A percentile compares a stretch with the other conserved stretches of the same genome.
Conservation (phyloP, 2,797 vertebrate species). For the Molossus alvarezi region DNA sequence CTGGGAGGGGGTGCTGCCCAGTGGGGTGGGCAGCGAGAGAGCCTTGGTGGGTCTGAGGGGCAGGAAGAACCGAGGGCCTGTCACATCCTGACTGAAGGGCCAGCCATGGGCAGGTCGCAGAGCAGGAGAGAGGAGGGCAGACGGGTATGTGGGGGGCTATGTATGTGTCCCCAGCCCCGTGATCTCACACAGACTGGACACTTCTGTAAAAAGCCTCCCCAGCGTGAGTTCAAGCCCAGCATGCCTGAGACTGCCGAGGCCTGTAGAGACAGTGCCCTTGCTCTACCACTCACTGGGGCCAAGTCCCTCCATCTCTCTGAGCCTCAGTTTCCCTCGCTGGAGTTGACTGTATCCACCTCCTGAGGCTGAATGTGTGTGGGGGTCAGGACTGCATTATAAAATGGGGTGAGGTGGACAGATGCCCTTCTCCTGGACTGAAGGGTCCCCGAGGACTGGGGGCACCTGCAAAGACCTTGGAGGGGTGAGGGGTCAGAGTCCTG, state of each 20-base stretch:
- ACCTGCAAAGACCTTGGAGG: neutral
- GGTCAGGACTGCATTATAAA: neutral
- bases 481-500: neutral
- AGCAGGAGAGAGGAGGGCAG: neutral
- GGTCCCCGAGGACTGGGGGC: neutral
- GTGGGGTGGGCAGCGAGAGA: neutral
- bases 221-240: neutral
- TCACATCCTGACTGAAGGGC: neutral
- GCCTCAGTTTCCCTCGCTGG: constrained; percentile 63
- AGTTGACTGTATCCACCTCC: neutral
- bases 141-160: accelerated
- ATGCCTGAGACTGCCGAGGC: accelerated
- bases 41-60: neutral
- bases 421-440: neutral
- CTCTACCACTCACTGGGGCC: neutral
- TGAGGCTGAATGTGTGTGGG: neutral
- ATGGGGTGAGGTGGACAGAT: neutral
- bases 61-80: neutral
- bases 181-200: neutral
- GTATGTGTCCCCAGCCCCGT: neutral
- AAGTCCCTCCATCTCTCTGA: neutral
- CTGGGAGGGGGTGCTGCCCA: neutral
- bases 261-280: neutral
- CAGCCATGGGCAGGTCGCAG: neutral
- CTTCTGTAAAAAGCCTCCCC: neutral